These are phyloP conservation scores for Astyanax mexicanus DNA, from an alignment of 2,797 vertebrate genomes.

Conservation along the genomic window DNA sequence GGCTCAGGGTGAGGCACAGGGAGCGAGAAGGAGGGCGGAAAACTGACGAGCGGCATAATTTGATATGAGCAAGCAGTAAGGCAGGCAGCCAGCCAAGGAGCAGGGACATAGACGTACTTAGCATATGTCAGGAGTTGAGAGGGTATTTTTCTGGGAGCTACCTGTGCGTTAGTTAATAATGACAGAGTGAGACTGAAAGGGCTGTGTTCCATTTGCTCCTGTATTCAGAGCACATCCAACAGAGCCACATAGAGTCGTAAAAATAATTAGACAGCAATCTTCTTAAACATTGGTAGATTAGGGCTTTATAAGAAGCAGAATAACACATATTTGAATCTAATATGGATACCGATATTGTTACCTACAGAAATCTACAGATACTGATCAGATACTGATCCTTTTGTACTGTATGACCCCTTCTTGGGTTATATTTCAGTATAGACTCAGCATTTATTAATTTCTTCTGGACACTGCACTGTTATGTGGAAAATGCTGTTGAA, in stretches of 20 bases:
- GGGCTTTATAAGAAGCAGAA: not conserved
- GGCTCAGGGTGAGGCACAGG: slow-evolving; percentile 45
- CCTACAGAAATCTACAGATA: too few species aligned
- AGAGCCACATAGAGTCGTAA: too few species aligned
- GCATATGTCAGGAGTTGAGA: slow-evolving; percentile 67
- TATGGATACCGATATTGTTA: too few species aligned
- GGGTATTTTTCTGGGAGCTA: slow-evolving; percentile 49
- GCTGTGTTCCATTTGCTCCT: not conserved
- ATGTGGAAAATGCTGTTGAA: too few species aligned
- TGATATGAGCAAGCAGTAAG: slow-evolving; percentile 71
- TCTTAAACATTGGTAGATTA: not conserved
- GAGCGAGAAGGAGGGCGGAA: slow-evolving; percentile 59
- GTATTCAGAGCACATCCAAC: not conserved
- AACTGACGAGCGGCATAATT: slow-evolving; percentile 80
- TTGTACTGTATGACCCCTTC: too few species aligned
- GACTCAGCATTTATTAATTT: too few species aligned
- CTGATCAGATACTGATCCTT: too few species aligned
- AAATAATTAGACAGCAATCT: not conserved
- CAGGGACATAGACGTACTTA: slow-evolving; percentile 61
- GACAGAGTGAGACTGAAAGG: not conserved
- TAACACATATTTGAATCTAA: too few species aligned
- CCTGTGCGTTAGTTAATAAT: slow-evolving; percentile 61
- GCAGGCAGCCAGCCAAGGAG: slow-evolving; percentile 62
- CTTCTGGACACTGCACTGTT: too few species aligned
- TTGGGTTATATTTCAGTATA: too few species aligned